Evolutionary conservation across 2,113 vertebrate species (phyloP), one percentile per base, ranked within the genome.

Genomic region (Macheiramphus alcinus): DNA sequence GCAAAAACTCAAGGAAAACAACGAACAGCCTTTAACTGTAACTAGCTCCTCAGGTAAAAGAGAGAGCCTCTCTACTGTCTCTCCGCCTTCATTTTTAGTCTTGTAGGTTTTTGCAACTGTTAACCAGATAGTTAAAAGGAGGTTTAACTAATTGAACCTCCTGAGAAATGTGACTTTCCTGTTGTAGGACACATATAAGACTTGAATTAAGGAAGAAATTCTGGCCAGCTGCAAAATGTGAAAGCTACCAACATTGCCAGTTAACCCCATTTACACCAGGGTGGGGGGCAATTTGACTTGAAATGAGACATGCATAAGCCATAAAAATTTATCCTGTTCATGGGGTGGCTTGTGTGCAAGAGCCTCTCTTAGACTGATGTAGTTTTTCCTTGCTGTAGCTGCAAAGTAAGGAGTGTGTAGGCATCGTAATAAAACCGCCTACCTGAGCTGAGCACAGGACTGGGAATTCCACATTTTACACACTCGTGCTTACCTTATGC

Each of bases 1-100:
- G 96, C 98, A 98, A 94, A 98, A 98, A 85, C 98, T 98, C 81
- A 97, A 97, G 63, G 98, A 98, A 61, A 98, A 97, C 82, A 97
- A 98, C 26, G 98, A 97, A 85, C 97, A 98, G 93, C 96, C 98
- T 75, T 76, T 93, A 67, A 92, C 52, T 74, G 88, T 90, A 56
- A 45, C 83, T 38, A 74, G 97, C 90, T 92, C 97, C 70, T 94
- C 98, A 98, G 98, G 98, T 98, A 98, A 96, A 7, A 34, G 71
- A 16, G 3, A 23, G n/a, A 9, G 47, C 42, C 80, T 6, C 36
- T 11, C 2, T 11, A 0, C 55, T 38, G 45, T 5, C 50, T 16
- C 73, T 1, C 5, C 16, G 55, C 68, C 67, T 75, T 38, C 75
- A 25, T n/a, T 67, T 81, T 65, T 13, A 3, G 11, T 13, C 72